These are phyloP conservation scores for Cricetomys ansorgei DNA, from an alignment of 2,113 vertebrate genomes.

Conservation along the genomic window DNA sequence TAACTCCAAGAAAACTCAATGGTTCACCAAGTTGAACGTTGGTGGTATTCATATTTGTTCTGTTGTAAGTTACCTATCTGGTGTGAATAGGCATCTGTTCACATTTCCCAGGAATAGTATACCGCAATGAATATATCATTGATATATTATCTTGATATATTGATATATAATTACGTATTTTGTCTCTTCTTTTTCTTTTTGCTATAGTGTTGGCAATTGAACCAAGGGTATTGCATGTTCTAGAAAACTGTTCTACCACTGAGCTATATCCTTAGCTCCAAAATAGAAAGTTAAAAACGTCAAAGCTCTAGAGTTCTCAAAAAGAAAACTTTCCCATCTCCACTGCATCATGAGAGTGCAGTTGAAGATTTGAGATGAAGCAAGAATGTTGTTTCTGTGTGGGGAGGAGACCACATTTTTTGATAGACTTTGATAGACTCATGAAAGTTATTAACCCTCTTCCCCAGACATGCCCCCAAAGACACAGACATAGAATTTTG, in stretches of 20 bases:
- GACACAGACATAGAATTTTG: not conserved
- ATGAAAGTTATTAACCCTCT: conserved; percentile 23
- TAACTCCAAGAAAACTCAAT: not conserved
- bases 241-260: not conserved
- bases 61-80: not conserved
- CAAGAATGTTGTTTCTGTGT: not conserved
- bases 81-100: not conserved
- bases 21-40: not conserved
- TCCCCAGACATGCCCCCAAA: not conserved
- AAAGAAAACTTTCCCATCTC: not conserved
- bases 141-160: no score
- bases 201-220: not conserved
- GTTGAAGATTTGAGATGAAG: not conserved
- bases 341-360: conserved; percentile 1
- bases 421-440: conserved; percentile 6
- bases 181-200: not conserved
- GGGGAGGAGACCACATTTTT: not conserved
- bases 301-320: not conserved
- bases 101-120: not conserved
- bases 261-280: not conserved
- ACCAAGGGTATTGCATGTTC: not conserved
- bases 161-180: no score
- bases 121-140: not conserved
- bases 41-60: not conserved
- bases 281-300: not conserved